Evolutionary conservation across 2,113 vertebrate genomes (phyloP).

Genomic region (Heliornis fulica): DNA sequence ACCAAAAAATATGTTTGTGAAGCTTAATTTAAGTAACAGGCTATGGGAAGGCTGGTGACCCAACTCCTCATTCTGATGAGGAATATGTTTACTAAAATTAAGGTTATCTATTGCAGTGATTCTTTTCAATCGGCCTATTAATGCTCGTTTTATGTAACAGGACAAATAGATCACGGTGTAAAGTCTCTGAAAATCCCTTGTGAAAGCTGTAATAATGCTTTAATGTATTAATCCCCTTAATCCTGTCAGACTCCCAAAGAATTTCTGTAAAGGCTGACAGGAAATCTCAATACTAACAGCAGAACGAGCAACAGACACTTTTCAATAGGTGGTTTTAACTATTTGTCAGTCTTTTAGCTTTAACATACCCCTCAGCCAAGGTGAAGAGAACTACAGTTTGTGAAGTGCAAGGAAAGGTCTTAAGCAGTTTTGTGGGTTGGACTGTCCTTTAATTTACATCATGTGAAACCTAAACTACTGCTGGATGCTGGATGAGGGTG

Average conservation of each 20-base stretch:
- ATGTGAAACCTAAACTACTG: not conserved
- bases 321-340: slow-evolving; percentile 4
- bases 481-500: not conserved
- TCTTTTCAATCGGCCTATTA: slow-evolving; percentile 66
- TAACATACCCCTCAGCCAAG: not conserved
- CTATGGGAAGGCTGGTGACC: slow-evolving; percentile 36
- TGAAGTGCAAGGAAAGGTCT: not conserved
- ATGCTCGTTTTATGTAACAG: slow-evolving; percentile 71
- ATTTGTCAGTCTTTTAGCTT: not conserved
- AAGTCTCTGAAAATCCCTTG: slow-evolving; percentile 77
- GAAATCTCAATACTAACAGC: slow-evolving; percentile 29
- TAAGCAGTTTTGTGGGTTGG: not conserved
- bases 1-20: not conserved
- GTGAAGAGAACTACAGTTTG: not conserved
- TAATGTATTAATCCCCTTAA: slow-evolving; percentile 80
- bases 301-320: not conserved
- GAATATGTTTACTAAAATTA: slow-evolving; percentile 69
- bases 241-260: slow-evolving; percentile 76
- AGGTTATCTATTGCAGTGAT: slow-evolving; percentile 69
- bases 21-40: not conserved
- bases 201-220: slow-evolving; percentile 76
- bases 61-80: not conserved
- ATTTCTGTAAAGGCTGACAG: slow-evolving; percentile 66
- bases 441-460: not conserved
- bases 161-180: slow-evolving; percentile 78